Percentiles rank a stretch among this genome's conserved stretches.
Conservation (phyloP, 2,888 invertebrate genomes). For the Fragum fragum region DNA sequence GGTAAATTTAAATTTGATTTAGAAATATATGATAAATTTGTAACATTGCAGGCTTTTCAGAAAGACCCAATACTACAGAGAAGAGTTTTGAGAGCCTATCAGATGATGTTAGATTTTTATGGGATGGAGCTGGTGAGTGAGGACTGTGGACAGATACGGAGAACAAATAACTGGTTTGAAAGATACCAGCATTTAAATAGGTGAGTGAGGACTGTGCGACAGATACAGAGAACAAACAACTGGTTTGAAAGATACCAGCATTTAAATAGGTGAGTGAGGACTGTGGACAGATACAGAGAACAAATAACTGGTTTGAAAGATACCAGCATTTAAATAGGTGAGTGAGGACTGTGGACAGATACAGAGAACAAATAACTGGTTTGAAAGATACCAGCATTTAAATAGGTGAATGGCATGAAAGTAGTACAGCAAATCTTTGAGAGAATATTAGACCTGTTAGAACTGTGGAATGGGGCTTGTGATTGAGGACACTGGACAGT, state of each 20-base stretch:
- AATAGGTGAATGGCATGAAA: background rate
- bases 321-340: constrained; percentile 29
- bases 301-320: constrained; percentile 17
- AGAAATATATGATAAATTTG: no score
- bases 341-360: no score
- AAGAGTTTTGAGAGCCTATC: constrained; percentile 18
- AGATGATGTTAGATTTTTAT: constrained; percentile 41
- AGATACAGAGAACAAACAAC: no score
- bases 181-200: constrained; percentile 26
- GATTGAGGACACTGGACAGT: background rate
- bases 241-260: no score
- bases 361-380: no score
- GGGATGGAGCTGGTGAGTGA: constrained; percentile 28
- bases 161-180: constrained; percentile 16
- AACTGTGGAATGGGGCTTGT: background rate
- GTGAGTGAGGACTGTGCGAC: no score
- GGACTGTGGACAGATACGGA: background rate
- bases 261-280: background rate
- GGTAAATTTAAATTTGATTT: no score
- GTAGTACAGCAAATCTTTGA: no score
- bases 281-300: constrained; percentile 3
- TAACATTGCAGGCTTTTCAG: background rate
- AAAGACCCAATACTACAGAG: background rate
- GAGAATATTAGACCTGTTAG: no score
- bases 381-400: no score